These are phyloP conservation scores for Microtus ochrogaster DNA, from an alignment of 2,113 vertebrate genomes.

Conservation along the genomic window DNA sequence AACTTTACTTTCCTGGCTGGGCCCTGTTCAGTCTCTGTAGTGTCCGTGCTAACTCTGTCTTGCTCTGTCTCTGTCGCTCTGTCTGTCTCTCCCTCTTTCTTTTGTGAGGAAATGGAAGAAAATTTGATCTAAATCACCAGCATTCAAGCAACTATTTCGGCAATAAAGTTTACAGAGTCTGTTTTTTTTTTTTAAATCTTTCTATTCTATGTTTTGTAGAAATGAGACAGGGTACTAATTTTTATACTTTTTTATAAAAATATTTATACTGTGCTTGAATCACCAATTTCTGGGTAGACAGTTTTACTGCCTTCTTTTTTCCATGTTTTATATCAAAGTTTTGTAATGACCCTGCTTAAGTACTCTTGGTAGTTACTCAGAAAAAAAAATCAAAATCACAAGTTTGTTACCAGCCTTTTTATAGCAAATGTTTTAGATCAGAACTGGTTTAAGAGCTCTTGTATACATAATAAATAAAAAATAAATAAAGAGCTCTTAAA, in stretches of 20 bases:
- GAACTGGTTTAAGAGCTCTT: not conserved
- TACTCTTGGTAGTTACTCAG: slow-evolving; percentile 37
- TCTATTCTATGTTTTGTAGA: slow-evolving; percentile 83
- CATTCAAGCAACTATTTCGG: slow-evolving; percentile 82
- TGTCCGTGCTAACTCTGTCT: slow-evolving; percentile 27
- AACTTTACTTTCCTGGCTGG: slow-evolving; percentile 62
- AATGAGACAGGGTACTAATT: slow-evolving; percentile 85
- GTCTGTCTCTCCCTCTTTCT: slow-evolving; percentile 10
- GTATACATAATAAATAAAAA: too few species aligned
- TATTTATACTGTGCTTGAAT: slow-evolving; percentile 82
- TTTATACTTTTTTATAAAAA: slow-evolving; percentile 87
- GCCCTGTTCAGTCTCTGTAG: slow-evolving; percentile 57
- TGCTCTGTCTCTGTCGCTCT: not conserved
- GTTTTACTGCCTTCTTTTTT: slow-evolving; percentile 76
- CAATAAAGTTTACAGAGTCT: slow-evolving; percentile 76
- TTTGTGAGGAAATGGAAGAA: slow-evolving; percentile 44
- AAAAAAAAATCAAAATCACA: not conserved
- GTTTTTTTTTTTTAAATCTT: slow-evolving; percentile 78
- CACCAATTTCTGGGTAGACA: slow-evolving; percentile 58
- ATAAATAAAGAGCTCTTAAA: not conserved
- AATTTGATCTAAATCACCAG: slow-evolving; percentile 84
- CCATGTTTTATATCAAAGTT: slow-evolving; percentile 48
- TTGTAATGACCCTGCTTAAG: slow-evolving; percentile 41
- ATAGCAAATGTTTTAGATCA: slow-evolving; percentile 40
- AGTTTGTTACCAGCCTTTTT: not conserved